These are phyloP conservation scores for Dinothrombium tinctorium DNA, from an alignment of 1,140 invertebrate genomes.

Conservation along the genomic window DNA sequence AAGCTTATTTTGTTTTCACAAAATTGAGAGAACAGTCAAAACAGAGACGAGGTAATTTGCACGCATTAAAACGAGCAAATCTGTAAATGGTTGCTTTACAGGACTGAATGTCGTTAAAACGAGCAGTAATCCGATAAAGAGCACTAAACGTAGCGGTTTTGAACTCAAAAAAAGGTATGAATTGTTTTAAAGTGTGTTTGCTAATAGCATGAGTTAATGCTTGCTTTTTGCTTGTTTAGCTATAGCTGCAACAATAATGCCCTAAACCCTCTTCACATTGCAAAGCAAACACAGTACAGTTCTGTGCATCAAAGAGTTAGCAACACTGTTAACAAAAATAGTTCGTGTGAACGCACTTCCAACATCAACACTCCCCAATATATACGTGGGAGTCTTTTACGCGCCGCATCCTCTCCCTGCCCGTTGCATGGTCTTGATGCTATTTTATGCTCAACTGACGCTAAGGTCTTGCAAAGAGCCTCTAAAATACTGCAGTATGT, in stretches of 20 bases:
- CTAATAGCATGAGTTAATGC: neutral
- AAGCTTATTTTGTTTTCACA: conserved; percentile 73
- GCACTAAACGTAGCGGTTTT: neutral
- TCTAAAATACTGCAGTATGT: conserved; percentile 16
- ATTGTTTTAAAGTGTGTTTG: neutral
- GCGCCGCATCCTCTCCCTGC: too few relatives aligned
- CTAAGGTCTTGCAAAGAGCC: conserved; percentile 13
- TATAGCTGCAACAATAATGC: too few relatives aligned
- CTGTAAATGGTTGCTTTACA: neutral
- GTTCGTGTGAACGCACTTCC: too few relatives aligned
- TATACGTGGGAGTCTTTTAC: too few relatives aligned
- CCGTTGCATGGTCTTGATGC: too few relatives aligned
- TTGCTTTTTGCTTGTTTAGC: too few relatives aligned
- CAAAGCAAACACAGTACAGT: too few relatives aligned
- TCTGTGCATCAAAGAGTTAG: too few relatives aligned
- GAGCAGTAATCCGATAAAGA: neutral
- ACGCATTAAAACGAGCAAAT: neutral
- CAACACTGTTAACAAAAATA: too few relatives aligned
- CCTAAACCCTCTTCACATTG: too few relatives aligned
- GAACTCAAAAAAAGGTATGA: neutral
- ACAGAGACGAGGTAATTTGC: conserved; percentile 5
- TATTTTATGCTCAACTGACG: conserved; percentile 14
- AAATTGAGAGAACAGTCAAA: conserved; percentile 22
- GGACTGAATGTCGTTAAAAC: neutral
- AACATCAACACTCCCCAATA: too few relatives aligned